phyloP scores from a whole-genome alignment of 2,797 vertebrate species.

The Oreortyx pictus region DNA sequence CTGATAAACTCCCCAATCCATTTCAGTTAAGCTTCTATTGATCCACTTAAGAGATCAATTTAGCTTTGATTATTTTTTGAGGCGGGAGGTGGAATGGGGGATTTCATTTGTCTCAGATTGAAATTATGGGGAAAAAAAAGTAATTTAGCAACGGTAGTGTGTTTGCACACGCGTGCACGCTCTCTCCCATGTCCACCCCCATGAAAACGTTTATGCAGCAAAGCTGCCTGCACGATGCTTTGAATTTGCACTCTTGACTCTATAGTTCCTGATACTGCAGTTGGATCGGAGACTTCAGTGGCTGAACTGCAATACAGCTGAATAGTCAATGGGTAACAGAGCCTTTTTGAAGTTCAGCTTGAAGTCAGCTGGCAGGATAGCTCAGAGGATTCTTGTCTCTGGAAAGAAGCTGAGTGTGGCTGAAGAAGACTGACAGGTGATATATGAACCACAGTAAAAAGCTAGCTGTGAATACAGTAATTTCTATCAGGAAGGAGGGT shows the following conservation, averaged over 20 bases:
- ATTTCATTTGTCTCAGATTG: conserved; percentile 66
- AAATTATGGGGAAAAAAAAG: conserved; percentile 56
- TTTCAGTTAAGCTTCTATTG: conserved; percentile 78
- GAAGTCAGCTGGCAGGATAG: not conserved
- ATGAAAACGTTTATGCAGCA: not conserved
- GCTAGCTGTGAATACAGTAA: not conserved
- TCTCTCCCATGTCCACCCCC: accelerated
- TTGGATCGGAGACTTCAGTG: not conserved
- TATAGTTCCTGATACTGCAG: not conserved
- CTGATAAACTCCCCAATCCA: conserved; percentile 76
- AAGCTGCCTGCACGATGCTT: not conserved
- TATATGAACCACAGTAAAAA: not conserved
- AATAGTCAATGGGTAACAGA: not conserved
- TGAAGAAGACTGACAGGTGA: not conserved
- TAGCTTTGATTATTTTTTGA: conserved; percentile 68
- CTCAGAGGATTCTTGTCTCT: not conserved
- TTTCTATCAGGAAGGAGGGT: not conserved
- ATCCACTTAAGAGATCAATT: conserved; percentile 78
- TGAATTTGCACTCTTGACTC: not conserved
- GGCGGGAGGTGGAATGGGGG: not conserved
- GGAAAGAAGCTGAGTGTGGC: not conserved
- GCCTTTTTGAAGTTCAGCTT: not conserved
- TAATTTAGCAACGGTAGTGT: conserved; percentile 25
- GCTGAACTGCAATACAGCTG: not conserved
- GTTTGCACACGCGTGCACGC: accelerated